Base-by-base conservation (phyloP, 2,888 invertebrate species). In the Synanthedon andrenaeformis region DNA sequence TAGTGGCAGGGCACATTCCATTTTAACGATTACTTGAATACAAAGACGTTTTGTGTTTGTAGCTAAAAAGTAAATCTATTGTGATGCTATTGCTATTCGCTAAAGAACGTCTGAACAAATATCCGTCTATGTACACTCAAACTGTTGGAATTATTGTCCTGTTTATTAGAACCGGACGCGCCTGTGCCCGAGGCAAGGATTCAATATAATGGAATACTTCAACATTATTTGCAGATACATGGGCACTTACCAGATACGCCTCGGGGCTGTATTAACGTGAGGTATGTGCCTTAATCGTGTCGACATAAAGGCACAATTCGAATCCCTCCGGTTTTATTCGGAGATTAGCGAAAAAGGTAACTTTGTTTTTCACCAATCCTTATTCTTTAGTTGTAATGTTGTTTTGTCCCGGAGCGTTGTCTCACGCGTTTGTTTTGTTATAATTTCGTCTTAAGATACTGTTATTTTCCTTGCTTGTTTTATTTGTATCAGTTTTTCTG, bases 191-290 rank as follows among this genome's bases (percentile, higher is more conserved):
- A 61, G 82, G 86, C 82, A 65, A 80, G 86, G 86, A 82, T 85
- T 80, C 78, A 76, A 84, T 84, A 86, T 86, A 86, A 86, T 85
- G 80, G 82, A 85, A 87, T 86, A 85, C 82, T 86, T 84, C 76
- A 79, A 75, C 75, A 76, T 81, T 87, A 85, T 86, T 86, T 85
- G 83, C 82, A 76, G 80, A 81, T 76, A 81, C 82, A 79, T 67
- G 73, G 76, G 72, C 79, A 79, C 77, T 77, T 81, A 78, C 76
- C 67, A 75, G 70, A 74, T 72, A 63, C 64, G 84, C 86, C 81
- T 54, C 64, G 56, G 78, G 78, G 85, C 58, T 58, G 76, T 81
- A 82, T 83, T 83, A 83, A 76, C 78, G 76, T 79, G 71, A 69
- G 62, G 64, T 63, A 67, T 65, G 60, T 59, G 64, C 65, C 62